Percentiles rank a stretch among this genome's conserved stretches.
Conservation (phyloP, 1,140 invertebrate genomes). For the Drosophila repletoides region DNA sequence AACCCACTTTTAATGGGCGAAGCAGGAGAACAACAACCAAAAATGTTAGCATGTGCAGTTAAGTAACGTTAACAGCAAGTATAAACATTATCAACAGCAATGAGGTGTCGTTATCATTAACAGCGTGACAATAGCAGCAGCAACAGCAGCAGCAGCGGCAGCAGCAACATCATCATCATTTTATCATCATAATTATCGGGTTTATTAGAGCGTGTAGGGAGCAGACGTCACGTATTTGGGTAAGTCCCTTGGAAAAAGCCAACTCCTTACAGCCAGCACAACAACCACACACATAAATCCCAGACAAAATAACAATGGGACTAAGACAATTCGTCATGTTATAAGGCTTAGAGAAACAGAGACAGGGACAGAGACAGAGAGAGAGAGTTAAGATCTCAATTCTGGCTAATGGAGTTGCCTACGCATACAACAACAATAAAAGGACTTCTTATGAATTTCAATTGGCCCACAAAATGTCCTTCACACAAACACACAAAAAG, state of each 20-base stretch:
- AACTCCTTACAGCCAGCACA: slow-evolving; percentile 15
- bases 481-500: slow-evolving; percentile 11
- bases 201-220: slow-evolving; percentile 59
- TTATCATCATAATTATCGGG: slow-evolving; percentile 77
- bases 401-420: slow-evolving; percentile 57
- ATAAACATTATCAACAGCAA: slow-evolving; percentile 42
- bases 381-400: slow-evolving; percentile 54
- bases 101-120: slow-evolving; percentile 36
- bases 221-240: slow-evolving; percentile 45
- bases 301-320: slow-evolving; percentile 24
- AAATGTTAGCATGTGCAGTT: slow-evolving; percentile 79
- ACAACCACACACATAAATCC: slow-evolving; percentile 46
- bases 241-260: slow-evolving; percentile 40
- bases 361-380: neutral
- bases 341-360: slow-evolving; percentile 35
- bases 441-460: slow-evolving; percentile 67
- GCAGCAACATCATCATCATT: slow-evolving; percentile 64
- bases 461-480: slow-evolving; percentile 48
- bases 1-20: slow-evolving; percentile 55
- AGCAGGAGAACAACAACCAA: slow-evolving; percentile 16
- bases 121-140: slow-evolving; percentile 43
- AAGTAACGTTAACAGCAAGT: slow-evolving; percentile 66
- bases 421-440: slow-evolving; percentile 27
- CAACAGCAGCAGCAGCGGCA: slow-evolving; percentile 21
- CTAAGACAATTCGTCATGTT: slow-evolving; percentile 76